These are phyloP conservation scores for Uloborus plumipes DNA, from an alignment of 2,888 invertebrate species.

Conservation along the genomic window DNA sequence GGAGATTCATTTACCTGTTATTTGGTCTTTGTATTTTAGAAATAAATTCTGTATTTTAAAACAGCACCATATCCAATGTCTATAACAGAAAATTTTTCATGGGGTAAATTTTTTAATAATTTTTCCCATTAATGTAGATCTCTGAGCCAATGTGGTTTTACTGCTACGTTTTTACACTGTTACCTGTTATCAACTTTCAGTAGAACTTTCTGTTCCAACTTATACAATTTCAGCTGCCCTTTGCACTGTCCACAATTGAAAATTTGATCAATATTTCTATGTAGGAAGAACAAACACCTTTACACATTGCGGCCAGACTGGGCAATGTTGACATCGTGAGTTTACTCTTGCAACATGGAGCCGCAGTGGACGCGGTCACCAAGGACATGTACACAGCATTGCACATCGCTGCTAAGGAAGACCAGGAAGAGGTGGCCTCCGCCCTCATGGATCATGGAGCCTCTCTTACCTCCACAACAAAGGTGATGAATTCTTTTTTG, in stretches of 20 bases:
- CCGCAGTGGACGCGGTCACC: constrained; percentile 89
- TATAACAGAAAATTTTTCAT: no score
- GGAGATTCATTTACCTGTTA: no score
- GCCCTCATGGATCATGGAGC: constrained; percentile 96
- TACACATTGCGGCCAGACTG: constrained; percentile 96
- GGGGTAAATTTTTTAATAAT: no score
- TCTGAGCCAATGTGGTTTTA: no score
- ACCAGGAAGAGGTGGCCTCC: constrained; percentile 95
- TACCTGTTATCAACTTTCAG: no score
- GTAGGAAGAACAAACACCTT: constrained; percentile 95
- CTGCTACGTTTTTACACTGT: no score
- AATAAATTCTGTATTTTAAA: no score
- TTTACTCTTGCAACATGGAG: constrained; percentile 94
- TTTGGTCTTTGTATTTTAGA: no score
- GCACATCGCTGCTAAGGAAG: constrained; percentile 98
- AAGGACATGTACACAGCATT: constrained; percentile 95
- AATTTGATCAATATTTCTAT: not conserved
- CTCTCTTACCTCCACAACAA: constrained; percentile 92
- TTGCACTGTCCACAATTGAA: not conserved
- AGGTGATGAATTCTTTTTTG: constrained; percentile 72
- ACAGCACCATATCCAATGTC: no score
- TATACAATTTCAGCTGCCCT: not conserved
- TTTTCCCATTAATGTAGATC: no score
- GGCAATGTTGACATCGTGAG: constrained; percentile 99
- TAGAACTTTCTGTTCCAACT: no score